Evolutionary conservation across 1,140 invertebrate genomes (phyloP).

Genomic region (Zaprionus davidi): DNA sequence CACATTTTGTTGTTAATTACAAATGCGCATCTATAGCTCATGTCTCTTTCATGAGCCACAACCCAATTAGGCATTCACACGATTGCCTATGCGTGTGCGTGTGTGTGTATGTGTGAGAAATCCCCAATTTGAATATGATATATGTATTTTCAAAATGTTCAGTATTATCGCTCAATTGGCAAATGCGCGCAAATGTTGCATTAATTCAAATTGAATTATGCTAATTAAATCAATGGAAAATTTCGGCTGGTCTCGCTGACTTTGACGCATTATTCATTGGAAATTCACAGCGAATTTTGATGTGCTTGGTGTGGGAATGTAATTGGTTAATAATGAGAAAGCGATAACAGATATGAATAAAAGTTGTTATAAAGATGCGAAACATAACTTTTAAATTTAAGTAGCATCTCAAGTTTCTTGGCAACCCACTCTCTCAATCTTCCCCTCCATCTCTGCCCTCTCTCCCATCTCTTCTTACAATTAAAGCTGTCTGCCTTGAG

Average conservation of each 20-base stretch:
- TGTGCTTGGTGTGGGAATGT: neutral
- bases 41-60: conserved; percentile 6
- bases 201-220: conserved; percentile 40
- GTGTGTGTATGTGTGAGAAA: conserved; percentile 24
- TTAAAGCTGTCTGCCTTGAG: neutral
- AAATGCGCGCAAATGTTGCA: conserved; percentile 37
- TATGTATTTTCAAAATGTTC: conserved; percentile 27
- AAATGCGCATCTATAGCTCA: conserved; percentile 11
- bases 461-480: neutral
- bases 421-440: neutral
- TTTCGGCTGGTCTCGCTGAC: neutral
- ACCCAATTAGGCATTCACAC: neutral
- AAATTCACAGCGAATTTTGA: neutral
- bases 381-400: neutral
- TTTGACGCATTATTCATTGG: neutral
- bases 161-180: conserved; percentile 53
- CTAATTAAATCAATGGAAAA: conserved; percentile 41
- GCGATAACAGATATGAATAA: neutral
- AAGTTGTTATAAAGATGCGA: neutral
- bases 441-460: neutral
- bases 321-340: neutral
- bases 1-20: conserved; percentile 35
- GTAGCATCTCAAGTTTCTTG: no score
- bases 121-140: conserved; percentile 16
- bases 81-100: neutral